Conservation (phyloP, 2,888 invertebrate genomes). For the Meta bourneti region DNA sequence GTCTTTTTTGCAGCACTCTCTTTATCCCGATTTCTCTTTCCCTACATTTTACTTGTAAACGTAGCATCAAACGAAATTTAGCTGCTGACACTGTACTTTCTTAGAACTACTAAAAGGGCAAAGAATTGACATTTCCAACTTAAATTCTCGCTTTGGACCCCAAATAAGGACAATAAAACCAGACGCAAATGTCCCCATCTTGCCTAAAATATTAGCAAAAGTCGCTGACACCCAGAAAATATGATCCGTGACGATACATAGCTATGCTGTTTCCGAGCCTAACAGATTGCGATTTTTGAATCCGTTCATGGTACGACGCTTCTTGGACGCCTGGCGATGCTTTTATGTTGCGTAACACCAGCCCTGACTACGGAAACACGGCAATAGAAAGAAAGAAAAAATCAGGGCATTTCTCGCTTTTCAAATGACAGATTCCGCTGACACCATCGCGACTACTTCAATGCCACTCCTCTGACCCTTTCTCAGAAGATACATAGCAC, state of each 20-base stretch:
- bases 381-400: background rate
- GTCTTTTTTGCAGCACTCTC: too few species aligned
- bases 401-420: background rate
- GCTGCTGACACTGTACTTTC: background rate
- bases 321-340: background rate
- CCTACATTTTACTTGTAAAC: too few species aligned
- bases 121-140: background rate
- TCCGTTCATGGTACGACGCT: background rate
- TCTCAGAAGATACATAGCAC: constrained; percentile 16
- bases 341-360: too few species aligned
- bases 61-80: too few species aligned
- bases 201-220: background rate
- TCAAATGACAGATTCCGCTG: constrained; percentile 6
- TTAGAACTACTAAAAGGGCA: background rate
- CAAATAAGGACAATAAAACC: background rate
- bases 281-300: background rate
- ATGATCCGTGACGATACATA: background rate
- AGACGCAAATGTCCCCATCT: background rate
- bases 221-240: background rate
- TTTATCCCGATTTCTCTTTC: too few species aligned
- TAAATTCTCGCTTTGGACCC: background rate
- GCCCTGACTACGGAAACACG: too few species aligned
- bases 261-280: background rate
- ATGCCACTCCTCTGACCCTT: constrained; percentile 3
- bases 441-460: background rate